These are phyloP conservation scores for Microcebus tavaratra DNA, from an alignment of 2,113 vertebrate genomes.

Conservation along the genomic window DNA sequence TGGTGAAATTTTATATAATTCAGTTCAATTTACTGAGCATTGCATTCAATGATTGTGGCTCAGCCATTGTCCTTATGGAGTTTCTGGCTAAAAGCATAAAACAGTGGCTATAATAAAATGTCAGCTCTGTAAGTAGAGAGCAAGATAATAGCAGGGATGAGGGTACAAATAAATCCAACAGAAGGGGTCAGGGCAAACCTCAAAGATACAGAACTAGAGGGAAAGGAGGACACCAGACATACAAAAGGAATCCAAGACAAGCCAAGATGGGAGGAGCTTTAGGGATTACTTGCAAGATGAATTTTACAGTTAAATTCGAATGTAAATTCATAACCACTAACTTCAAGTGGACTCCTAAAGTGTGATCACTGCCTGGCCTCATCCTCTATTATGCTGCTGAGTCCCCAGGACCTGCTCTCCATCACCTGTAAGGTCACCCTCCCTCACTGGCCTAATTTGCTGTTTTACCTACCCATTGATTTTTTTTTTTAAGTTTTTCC, in stretches of 20 bases:
- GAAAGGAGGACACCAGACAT: not conserved
- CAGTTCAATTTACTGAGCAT: not conserved
- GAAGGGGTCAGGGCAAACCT: not conserved
- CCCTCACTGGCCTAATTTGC: not conserved
- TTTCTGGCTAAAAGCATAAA: not conserved
- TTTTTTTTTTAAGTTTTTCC: not conserved
- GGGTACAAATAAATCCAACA: not conserved
- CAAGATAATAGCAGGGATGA: not conserved
- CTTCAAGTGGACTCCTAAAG: not conserved
- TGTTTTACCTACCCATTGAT: not conserved
- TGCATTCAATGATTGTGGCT: not conserved
- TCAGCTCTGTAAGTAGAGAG: not conserved
- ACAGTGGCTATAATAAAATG: not conserved
- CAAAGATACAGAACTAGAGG: not conserved
- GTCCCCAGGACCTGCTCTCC: not conserved
- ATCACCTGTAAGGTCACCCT: not conserved
- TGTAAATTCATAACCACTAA: not conserved
- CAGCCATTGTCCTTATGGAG: not conserved
- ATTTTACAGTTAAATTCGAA: not conserved
- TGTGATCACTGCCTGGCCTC: not conserved
- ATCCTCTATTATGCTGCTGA: not conserved
- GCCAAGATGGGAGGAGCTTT: no score
- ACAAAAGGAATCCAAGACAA: not conserved
- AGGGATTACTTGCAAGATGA: rapidly evolving
- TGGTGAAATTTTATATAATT: not conserved